A percentile compares a stretch with the other conserved stretches of the same genome.
phyloP scores from a whole-genome alignment of 2,113 vertebrate species.

The Megalops atlanticus region DNA sequence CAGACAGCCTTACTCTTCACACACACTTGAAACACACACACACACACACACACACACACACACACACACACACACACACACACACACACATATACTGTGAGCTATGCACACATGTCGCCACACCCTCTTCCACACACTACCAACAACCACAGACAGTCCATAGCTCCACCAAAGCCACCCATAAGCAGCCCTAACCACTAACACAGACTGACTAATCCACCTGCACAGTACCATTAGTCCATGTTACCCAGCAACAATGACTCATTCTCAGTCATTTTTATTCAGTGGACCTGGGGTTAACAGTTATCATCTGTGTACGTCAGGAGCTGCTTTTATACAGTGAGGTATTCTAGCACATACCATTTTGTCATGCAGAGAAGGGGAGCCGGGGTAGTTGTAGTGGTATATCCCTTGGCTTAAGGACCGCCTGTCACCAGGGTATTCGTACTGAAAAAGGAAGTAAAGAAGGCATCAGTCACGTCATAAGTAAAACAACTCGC shows the following conservation, averaged over 20 bases:
- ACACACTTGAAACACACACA: too few species aligned
- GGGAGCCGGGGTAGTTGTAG: conserved; percentile 88
- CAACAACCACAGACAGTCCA: too few species aligned
- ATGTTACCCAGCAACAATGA: neutral
- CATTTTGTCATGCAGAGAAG: conserved; percentile 89
- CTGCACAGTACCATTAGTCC: neutral
- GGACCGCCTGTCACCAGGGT: conserved; percentile 85
- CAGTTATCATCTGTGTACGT: neutral
- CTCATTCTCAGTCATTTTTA: neutral
- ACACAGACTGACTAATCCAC: neutral
- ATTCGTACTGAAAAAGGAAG: conserved; percentile 82
- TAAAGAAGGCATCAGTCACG: neutral
- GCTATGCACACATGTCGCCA: neutral
- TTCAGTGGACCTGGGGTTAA: neutral
- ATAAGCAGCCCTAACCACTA: neutral
- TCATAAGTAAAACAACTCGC: neutral
- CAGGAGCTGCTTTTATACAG: neutral
- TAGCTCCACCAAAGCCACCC: neutral
- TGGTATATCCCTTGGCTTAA: conserved; percentile 81
- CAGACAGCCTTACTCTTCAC: too few species aligned
- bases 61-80: conserved; percentile 6
- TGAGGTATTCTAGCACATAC: conserved; percentile 65
- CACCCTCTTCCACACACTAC: neutral
- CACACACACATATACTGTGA: neutral
- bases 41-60: too few species aligned